Evolutionary conservation across 2,888 invertebrate species (phyloP).

Genomic region (Hermaeophaga mercurialis): DNA sequence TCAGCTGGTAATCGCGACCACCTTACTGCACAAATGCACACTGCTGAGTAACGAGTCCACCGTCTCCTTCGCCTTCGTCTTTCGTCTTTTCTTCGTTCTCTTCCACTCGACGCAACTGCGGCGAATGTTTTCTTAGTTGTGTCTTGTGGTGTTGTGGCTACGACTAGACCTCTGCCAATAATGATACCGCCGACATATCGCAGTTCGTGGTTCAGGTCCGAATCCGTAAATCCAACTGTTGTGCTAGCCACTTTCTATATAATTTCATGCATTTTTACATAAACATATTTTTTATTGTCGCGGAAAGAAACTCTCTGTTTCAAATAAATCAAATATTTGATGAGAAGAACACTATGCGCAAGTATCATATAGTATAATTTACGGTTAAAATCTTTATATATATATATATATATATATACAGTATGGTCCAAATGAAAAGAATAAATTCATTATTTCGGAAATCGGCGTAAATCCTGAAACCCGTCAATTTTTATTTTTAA

Average conservation of each 20-base stretch:
- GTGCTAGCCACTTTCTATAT: not conserved
- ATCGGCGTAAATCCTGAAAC: too few relatives aligned
- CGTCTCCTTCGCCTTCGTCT: conserved; percentile 26
- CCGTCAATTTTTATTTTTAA: too few relatives aligned
- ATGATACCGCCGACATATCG: not conserved
- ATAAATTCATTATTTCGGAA: too few relatives aligned
- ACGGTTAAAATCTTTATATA: too few relatives aligned
- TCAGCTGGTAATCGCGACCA: conserved; percentile 38
- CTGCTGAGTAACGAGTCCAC: conserved; percentile 36
- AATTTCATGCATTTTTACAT: too few relatives aligned
- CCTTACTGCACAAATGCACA: conserved; percentile 40
- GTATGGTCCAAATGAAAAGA: too few relatives aligned
- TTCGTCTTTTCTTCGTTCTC: conserved; percentile 14
- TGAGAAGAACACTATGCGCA: too few relatives aligned
- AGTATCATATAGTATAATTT: too few relatives aligned
- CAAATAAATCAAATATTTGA: too few relatives aligned
- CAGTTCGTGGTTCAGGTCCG: conserved; percentile 3
- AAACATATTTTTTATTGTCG: too few relatives aligned
- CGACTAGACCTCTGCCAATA: not conserved
- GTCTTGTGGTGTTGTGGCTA: conserved; percentile 7
- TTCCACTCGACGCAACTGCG: conserved; percentile 11
- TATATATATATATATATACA: too few relatives aligned
- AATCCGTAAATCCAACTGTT: conserved; percentile 1
- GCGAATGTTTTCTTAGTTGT: conserved; percentile 10
- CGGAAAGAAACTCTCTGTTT: too few relatives aligned